Base-by-base conservation (phyloP, 2,797 vertebrate genomes). In the Prionace glauca region DNA sequence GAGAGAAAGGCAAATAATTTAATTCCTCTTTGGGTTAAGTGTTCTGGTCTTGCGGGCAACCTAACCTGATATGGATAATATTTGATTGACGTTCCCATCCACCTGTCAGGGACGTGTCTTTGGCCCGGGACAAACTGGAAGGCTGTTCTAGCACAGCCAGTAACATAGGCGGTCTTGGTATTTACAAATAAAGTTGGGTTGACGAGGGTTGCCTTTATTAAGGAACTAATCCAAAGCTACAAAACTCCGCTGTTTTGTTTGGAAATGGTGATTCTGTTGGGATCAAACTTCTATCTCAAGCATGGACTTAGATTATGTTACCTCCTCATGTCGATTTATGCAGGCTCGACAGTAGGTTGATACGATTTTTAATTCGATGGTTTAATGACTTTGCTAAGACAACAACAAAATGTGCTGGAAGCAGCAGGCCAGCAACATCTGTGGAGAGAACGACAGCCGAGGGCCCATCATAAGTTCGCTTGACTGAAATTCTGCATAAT, bases 161-260 rank as follows among this genome's bases (percentile, higher is more conserved):
- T 12, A 18, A 56, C 36, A 11, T 50, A 94, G 93, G 93, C 26
- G 71, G 45, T 56, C 26, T 74, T 32, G 41, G 12, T 74, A 50
- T 94, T 94, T 94, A 74, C 62, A 94, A 94, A 72, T 50, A 32
- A 74, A 74, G 90, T 94, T 94, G 93, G 62, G 69, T 72, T 29
- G 41, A 45, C 11, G 2, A 26, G 22, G 2, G 22, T 72, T 74
- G n/a, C 67, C n/a, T 65, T 69, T 41, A 69, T 69, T 69, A 65
- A 69, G 65, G 65, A 92, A 69, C 2, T 67, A 92, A 36, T 20
- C 11, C 90, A 41, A n/a, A 67, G 29, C 65, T 26, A 41, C 90
- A 92, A 36, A 67, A 67, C 7, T 29, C 56, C 20, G 18, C 11
- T 7, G 9, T 29, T 92, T 20, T 69, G 1, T 92, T 69, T 41